Evolutionary conservation across 1,140 invertebrate species (phyloP), one percentile per base, ranked within the genome.

Genomic region (Leptinotarsa lineolata): DNA sequence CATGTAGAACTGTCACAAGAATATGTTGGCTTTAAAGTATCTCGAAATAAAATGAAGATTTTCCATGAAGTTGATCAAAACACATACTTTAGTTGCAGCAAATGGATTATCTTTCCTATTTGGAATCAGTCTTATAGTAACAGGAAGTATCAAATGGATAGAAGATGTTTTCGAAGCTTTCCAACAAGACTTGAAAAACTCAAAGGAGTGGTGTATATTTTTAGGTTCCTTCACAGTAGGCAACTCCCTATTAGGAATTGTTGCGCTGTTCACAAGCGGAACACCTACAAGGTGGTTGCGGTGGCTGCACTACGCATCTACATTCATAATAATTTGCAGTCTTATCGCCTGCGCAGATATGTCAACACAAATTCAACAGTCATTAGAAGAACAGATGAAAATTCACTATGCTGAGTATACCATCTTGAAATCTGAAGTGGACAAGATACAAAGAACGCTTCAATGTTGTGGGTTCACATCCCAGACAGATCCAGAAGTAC

Each of bases 391-490:
- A 16, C 15, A 54, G 15, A 54, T 54, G 48, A 54, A 54, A 54
- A 54, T 54, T 15, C 48, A 16, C n/a, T 54, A 54, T 18, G n/a
- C 15, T 16, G 48, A 54, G 6, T n/a, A 54, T 54, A 15, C 48
- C 15, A 54, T 54, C 48, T 16, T 54, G 0, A 54, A 54, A 18
- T 16, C 46, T 2, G 54, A 68, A 22, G 22, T 68, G 6, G 67
- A 68, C 45, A 68, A 18, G 12, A 48, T 68, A 21, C 67, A 68
- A 24, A 68, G 22, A 54, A 16, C 11, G 2, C 46, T 21, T n/a
- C 16, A 45, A 58, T 68, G 67, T 58, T 68, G 67, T 48, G 67
- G 67, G n/a, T 66, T 39, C n/a, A 46, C 24, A 16, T 22, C 22
- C n/a, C 24, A 24, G 18, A 15, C 3, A 5, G 64, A 66, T 16